Percentiles rank a stretch among this genome's conserved stretches.
Conservation (phyloP, 1,140 invertebrate genomes). For the Gonioctena quinquepunctata region DNA sequence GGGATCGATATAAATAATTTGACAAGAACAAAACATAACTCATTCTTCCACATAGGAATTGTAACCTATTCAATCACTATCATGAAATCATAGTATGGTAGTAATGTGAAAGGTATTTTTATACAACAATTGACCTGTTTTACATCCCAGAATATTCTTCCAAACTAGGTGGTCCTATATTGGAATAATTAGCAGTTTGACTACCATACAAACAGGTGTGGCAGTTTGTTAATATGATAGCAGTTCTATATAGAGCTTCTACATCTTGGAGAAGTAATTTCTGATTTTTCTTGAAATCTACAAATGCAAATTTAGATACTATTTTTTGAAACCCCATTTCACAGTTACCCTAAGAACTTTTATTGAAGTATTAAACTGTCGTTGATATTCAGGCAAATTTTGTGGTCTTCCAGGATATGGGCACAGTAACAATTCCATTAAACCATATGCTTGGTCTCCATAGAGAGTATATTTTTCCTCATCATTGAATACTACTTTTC, state of each 20-base stretch:
- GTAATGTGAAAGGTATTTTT: too few species aligned
- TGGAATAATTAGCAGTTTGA: background rate
- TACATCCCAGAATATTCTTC: background rate
- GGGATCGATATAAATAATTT: too few species aligned
- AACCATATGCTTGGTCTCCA: slow-evolving; percentile 29
- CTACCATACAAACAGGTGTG: background rate
- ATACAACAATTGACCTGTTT: too few species aligned
- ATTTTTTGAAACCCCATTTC: slow-evolving; percentile 13
- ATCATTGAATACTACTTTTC: slow-evolving; percentile 13
- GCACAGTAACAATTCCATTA: slow-evolving; percentile 20
- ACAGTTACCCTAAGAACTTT: slow-evolving; percentile 23
- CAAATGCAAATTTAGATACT: too few species aligned
- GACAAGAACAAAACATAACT: too few species aligned
- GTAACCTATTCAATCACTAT: too few species aligned
- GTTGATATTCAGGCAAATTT: slow-evolving; percentile 2
- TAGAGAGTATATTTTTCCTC: slow-evolving; percentile 25
- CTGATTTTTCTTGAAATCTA: background rate
- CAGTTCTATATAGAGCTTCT: background rate
- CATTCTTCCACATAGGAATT: too few species aligned
- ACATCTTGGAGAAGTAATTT: background rate
- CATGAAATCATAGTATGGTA: too few species aligned
- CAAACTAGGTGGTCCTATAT: background rate
- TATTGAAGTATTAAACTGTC: slow-evolving; percentile 28
- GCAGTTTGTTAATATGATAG: background rate
- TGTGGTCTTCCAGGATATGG: slow-evolving; percentile 17